A percentile compares a stretch with the other conserved stretches of the same genome.
Conservation (phyloP, 1,140 invertebrate genomes). For the Drosophila azteca region DNA sequence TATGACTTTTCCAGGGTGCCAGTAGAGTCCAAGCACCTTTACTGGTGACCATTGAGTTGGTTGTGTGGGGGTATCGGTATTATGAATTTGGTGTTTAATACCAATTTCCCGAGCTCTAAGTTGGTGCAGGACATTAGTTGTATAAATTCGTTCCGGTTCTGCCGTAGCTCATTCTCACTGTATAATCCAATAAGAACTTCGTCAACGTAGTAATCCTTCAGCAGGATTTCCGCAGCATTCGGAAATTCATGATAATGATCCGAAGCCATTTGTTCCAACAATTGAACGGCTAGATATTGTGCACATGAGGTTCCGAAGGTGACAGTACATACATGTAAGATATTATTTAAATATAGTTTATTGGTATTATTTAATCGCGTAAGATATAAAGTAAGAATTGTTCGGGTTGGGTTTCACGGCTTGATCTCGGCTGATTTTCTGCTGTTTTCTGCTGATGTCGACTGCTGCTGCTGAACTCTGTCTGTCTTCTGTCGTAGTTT, state of each 20-base stretch:
- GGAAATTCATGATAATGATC: neutral
- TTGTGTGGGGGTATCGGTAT: neutral
- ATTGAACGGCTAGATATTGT: neutral
- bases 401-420: too few relatives aligned
- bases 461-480: too few relatives aligned
- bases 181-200: too few relatives aligned
- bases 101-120: neutral
- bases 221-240: neutral
- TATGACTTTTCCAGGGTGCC: neutral
- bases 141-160: too few relatives aligned
- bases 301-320: neutral
- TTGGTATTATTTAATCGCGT: too few relatives aligned
- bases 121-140: too few relatives aligned
- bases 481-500: too few relatives aligned
- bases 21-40: conserved; percentile 2
- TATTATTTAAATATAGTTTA: too few relatives aligned
- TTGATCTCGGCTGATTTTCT: too few relatives aligned
- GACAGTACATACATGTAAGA: neutral
- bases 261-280: conserved; percentile 1
- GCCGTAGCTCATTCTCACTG: too few relatives aligned
- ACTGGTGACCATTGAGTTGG: neutral
- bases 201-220: neutral
- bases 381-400: too few relatives aligned
- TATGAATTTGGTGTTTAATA: neutral
- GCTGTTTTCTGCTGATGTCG: too few relatives aligned